Evolutionary conservation across 2,113 vertebrate species (phyloP).

Genomic region (Halichoerus grypus): DNA sequence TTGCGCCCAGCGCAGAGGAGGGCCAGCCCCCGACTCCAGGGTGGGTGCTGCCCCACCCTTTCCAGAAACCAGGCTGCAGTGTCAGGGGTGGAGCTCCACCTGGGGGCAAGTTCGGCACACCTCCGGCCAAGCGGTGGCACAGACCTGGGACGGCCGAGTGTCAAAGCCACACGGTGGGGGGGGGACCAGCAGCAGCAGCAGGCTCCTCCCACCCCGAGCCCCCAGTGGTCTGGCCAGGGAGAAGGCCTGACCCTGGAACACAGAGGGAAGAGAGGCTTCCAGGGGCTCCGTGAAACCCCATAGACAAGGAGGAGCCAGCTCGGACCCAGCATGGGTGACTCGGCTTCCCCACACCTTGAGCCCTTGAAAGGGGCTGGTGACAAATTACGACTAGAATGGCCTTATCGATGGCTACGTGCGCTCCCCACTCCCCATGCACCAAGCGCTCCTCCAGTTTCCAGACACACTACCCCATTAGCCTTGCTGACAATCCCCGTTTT

Average conservation of each 20-base stretch:
- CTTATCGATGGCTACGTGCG: rapidly evolving
- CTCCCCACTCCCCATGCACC: background rate
- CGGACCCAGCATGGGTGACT: background rate
- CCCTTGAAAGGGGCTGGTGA: background rate
- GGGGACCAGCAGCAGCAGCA: background rate
- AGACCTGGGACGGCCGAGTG: background rate
- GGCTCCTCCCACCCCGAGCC: rapidly evolving
- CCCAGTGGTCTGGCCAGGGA: background rate
- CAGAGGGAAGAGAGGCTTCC: background rate
- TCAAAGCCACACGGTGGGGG: too few relatives aligned
- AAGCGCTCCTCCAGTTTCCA: rapidly evolving
- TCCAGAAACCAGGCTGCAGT: background rate
- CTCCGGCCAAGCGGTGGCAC: too few relatives aligned
- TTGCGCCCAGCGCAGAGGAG: background rate
- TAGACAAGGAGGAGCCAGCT: background rate
- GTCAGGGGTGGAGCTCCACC: background rate
- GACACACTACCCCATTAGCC: rapidly evolving
- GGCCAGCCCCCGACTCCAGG: background rate
- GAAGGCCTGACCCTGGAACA: background rate
- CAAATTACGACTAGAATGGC: too few relatives aligned
- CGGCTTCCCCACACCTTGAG: background rate
- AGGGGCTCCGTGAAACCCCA: background rate
- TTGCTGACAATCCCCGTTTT: too few relatives aligned
- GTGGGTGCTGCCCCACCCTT: background rate
- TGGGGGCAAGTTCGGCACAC: background rate